Base-by-base conservation (phyloP, 2,113 vertebrate species). In the Tyto alba region DNA sequence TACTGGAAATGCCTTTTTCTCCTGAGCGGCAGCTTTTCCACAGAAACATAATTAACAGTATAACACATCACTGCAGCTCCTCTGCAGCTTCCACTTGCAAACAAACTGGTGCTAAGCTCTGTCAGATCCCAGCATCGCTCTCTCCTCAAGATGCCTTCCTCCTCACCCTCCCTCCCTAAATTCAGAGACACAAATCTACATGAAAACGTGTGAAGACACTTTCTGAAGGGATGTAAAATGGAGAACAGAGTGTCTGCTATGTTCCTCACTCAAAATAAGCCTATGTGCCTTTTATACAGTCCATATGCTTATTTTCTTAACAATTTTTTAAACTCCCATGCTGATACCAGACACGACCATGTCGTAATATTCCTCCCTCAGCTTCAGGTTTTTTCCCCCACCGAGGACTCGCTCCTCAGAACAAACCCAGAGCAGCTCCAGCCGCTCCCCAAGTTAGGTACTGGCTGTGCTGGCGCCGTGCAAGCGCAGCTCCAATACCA, bases 51-150 rank as follows among this genome's bases (percentile, higher is more conserved):
- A 79, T 79, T 95, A 94, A 60, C 74, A 88, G 92, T 19, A 30
- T 48, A 92, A 60, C 47, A 27, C 76, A 85, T 72, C 52, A 29
- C 45, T 74, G 48, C 30, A 93, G 26, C 56, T 93, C 26, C 11
- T 91, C 68, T 71, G 47, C 59, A 85, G 38, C 16, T 85, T 66
- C 43, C 59, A 75, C 80, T 95, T 88, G 89, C 88, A 96, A 90
- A 85, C 71, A 91, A 89, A 87, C 19, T 48, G 26, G 30, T 69
- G 67, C 36, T 74, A 57, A 81, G 48, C 88, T 60, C 62, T 67
- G 14, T 62, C 72, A 89, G 67, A 74, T 60, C 52, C 59, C 52
- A 85, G 45, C 34, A 75, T 6, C 0, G 0, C 29, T 85, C 34
- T 83, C 41, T 68, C 71, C 66, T 93, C 69, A 89, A 81, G 67